Conservation (phyloP, 2,888 invertebrate genomes). For the Trichacis sp. region DNA sequence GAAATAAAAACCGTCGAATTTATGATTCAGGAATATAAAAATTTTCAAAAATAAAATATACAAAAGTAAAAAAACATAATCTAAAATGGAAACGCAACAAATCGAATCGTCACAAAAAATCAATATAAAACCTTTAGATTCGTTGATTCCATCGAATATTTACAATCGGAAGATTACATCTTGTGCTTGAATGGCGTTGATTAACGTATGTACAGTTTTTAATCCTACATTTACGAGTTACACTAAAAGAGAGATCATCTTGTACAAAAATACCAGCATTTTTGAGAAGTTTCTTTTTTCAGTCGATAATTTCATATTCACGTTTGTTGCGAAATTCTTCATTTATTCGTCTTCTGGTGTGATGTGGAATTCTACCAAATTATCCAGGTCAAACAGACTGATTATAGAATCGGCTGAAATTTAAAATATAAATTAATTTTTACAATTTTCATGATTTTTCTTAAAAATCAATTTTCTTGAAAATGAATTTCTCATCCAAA, state of each 20-base stretch:
- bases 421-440: slow-evolving; percentile 12
- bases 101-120: too few species aligned
- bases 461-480: too few species aligned
- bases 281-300: slow-evolving; percentile 24
- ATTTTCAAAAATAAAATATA: neutral
- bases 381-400: slow-evolving; percentile 64
- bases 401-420: slow-evolving; percentile 64
- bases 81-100: neutral
- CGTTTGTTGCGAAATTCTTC: too few species aligned
- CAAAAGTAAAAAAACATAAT: neutral
- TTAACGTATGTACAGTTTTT: slow-evolving; percentile 35
- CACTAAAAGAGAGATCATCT: slow-evolving; percentile 34
- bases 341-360: slow-evolving; percentile 46
- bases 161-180: slow-evolving; percentile 35
- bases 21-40: neutral
- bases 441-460: too few species aligned
- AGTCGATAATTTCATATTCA: slow-evolving; percentile 29
- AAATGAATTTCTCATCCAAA: too few species aligned
- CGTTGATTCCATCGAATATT: slow-evolving; percentile 17
- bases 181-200: slow-evolving; percentile 29
- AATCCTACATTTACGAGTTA: slow-evolving; percentile 23
- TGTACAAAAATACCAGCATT: slow-evolving; percentile 40
- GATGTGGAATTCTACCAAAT: slow-evolving; percentile 65
- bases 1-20: too few species aligned
- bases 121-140: too few species aligned